These are phyloP conservation scores for Cheilosia scutellata DNA, from an alignment of 2,888 invertebrate genomes.

Conservation along the genomic window DNA sequence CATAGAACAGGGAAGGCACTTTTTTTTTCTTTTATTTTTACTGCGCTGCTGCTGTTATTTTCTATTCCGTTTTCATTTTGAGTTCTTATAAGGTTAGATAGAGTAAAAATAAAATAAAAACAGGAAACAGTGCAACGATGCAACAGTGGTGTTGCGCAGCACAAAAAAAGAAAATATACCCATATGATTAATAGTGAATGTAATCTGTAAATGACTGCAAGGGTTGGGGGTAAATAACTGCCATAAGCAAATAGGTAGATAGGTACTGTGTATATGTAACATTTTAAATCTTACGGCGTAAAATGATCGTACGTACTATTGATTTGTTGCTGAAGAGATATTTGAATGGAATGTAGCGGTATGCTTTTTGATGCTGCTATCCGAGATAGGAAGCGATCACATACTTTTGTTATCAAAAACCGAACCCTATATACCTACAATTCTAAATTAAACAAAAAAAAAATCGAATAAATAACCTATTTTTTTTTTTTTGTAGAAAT, in stretches of 20 bases:
- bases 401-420: too few relatives aligned
- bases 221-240: conserved; percentile 1
- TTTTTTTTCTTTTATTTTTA: conserved; percentile 14
- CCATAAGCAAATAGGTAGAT: neutral
- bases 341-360: neutral
- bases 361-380: neutral
- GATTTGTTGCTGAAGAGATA: neutral
- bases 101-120: conserved; percentile 7
- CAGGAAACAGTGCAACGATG: conserved; percentile 59
- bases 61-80: conserved; percentile 15
- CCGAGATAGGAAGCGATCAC: too few relatives aligned
- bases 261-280: neutral
- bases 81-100: conserved; percentile 3
- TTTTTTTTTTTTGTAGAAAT: too few relatives aligned
- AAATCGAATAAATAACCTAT: too few relatives aligned
- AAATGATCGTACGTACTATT: neutral
- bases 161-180: neutral
- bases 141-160: conserved; percentile 64
- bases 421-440: too few relatives aligned
- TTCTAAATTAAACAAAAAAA: too few relatives aligned
- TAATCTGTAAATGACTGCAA: conserved; percentile 39
- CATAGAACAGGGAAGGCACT: conserved; percentile 12
- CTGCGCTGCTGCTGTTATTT: conserved; percentile 47
- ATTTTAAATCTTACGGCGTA: conserved; percentile 36
- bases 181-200: conserved; percentile 7